Conservation (phyloP, 2,113 vertebrate genomes). For the Otis tarda region DNA sequence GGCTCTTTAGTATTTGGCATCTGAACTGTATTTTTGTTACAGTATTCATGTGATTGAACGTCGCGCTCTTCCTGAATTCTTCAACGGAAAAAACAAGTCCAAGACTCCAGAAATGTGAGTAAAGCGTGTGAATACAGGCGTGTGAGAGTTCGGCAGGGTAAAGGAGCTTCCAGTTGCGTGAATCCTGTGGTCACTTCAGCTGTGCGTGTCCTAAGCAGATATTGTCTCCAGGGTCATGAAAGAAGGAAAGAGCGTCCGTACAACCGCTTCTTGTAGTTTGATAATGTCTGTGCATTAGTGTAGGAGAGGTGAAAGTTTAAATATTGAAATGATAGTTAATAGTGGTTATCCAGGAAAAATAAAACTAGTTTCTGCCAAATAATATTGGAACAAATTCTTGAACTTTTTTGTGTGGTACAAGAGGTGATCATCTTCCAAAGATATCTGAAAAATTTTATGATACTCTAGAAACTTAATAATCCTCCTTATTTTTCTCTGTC, state of each 20-base stretch:
- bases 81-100: slow-evolving; percentile 97
- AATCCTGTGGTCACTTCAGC: not conserved
- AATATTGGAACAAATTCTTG: not conserved
- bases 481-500: not conserved
- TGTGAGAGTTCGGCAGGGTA: rapidly evolving
- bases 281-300: rapidly evolving
- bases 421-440: not conserved
- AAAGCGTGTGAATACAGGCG: rapidly evolving
- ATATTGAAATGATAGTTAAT: not conserved
- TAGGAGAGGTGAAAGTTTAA: not conserved
- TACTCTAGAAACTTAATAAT: not conserved
- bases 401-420: not conserved
- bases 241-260: not conserved
- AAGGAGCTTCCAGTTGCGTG: not conserved
- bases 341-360: not conserved
- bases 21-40: not conserved
- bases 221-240: rapidly evolving
- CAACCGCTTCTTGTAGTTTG: too few species aligned
- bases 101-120: slow-evolving; percentile 98
- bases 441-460: rapidly evolving
- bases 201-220: rapidly evolving
- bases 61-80: slow-evolving; percentile 92
- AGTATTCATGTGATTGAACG: slow-evolving; percentile 97
- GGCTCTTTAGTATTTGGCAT: rapidly evolving
- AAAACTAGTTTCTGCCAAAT: not conserved